These are phyloP conservation scores for Galemys pyrenaicus DNA, from an alignment of 2,113 vertebrate species.

Conservation along the genomic window DNA sequence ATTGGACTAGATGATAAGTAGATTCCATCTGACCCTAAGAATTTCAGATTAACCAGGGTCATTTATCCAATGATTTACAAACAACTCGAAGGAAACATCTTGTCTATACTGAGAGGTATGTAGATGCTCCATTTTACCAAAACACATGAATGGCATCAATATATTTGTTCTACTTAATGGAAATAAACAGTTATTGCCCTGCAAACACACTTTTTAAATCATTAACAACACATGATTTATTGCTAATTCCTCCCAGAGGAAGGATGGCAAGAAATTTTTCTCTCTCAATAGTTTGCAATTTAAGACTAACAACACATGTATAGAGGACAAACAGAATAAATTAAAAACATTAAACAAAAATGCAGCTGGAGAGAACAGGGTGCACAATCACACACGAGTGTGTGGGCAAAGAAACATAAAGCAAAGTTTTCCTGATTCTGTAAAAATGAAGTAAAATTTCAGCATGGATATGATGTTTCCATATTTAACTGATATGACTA, in stretches of 20 bases:
- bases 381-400: background rate
- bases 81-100: background rate
- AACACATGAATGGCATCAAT: background rate
- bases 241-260: constrained; percentile 35
- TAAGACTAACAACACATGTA: background rate
- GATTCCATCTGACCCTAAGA: background rate
- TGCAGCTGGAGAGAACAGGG: background rate
- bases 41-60: background rate
- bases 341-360: constrained; percentile 9
- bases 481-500: background rate
- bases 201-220: constrained; percentile 1
- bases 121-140: background rate
- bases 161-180: background rate
- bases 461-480: background rate
- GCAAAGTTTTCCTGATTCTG: background rate
- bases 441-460: background rate
- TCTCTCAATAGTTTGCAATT: background rate
- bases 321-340: background rate
- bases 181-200: background rate
- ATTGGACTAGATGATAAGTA: background rate
- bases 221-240: background rate
- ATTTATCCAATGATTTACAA: constrained; percentile 31
- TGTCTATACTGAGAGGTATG: background rate
- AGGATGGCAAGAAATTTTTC: background rate
- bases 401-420: background rate